Base-by-base conservation (phyloP, 2,113 vertebrate genomes). In the Psettodes erumei region DNA sequence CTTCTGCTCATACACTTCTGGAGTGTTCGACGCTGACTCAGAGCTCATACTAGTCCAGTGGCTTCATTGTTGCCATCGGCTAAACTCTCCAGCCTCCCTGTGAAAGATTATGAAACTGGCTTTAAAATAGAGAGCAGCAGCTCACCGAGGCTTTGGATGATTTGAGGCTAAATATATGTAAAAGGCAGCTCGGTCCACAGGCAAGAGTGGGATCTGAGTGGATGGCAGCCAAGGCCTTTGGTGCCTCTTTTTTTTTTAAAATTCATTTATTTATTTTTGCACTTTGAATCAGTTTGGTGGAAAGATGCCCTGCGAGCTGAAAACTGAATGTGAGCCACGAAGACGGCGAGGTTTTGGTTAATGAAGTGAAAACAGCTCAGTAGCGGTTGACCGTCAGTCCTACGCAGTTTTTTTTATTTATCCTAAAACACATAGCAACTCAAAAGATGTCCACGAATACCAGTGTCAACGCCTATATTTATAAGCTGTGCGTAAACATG, bases 71-170 rank as follows among this genome's bases (percentile, higher is more conserved):
- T 78, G 79, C 88, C 82, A 48, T 61, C 6, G 19, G 82, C 77
- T 56, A 71, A 79, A 81, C 67, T 81, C 64, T 61, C 25, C 58
- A 74, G 55, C 65, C 71, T 77, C 59, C 53, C 75, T 19, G 28
- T 64, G 67, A 68, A 86, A 88, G 56, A 83, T 88, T 88, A 82
- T 63, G 68, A 86, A 77, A 79, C 47, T 71, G 73, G 58, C 82
- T 91, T 84, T 83, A 42, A 86, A 81, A 77, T 37, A 55, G 42
- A 81, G 71, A 68, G 51, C 40, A 62, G 71, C 60, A 61, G 75
- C 88, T 88, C 88, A 76, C 53, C 28, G 37, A 61, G 60, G 84
- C 73, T 90, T 89, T 87, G 77, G 71, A 71, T 85, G 77, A 89
- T 82, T 82, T 84, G 9, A 71, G 71, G 87, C 81, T 85, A 80